These are phyloP conservation scores for Epiblema foenella DNA, from an alignment of 2,888 invertebrate genomes.

Conservation along the genomic window DNA sequence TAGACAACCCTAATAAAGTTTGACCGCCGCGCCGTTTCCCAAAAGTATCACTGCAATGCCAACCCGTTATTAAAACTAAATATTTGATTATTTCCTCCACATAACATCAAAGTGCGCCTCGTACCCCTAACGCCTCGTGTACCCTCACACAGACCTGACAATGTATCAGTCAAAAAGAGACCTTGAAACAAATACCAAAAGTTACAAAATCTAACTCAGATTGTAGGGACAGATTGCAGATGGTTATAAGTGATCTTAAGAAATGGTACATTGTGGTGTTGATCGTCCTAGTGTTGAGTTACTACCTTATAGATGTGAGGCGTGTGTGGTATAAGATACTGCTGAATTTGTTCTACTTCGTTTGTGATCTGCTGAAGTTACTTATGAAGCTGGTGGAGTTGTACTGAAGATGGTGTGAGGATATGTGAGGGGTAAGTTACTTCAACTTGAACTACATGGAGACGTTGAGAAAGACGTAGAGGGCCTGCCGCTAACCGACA, in stretches of 20 bases:
- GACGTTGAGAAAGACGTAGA: too few species aligned
- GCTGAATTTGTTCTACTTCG: conserved; percentile 72
- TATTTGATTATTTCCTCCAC: conserved; percentile 35
- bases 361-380: conserved; percentile 74
- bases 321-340: conserved; percentile 75
- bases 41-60: conserved; percentile 21
- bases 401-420: conserved; percentile 63
- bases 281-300: conserved; percentile 60
- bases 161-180: conserved; percentile 43
- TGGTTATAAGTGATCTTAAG: conserved; percentile 73
- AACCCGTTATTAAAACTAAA: conserved; percentile 30
- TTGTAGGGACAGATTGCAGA: conserved; percentile 74
- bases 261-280: conserved; percentile 65
- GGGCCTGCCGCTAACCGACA: too few species aligned
- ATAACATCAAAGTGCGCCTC: conserved; percentile 14
- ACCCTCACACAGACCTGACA: conserved; percentile 20
- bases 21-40: neutral
- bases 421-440: conserved; percentile 53
- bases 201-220: conserved; percentile 41
- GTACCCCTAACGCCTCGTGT: conserved; percentile 7
- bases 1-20: conserved; percentile 3
- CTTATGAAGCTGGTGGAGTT: conserved; percentile 77
- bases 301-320: conserved; percentile 69
- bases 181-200: conserved; percentile 33
- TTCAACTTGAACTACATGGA: too few species aligned